A percentile compares a stretch with the other conserved stretches of the same genome.
These are phyloP conservation scores for Phthorimaea operculella DNA, from an alignment of 1,140 invertebrate species.

Conservation along the genomic window DNA sequence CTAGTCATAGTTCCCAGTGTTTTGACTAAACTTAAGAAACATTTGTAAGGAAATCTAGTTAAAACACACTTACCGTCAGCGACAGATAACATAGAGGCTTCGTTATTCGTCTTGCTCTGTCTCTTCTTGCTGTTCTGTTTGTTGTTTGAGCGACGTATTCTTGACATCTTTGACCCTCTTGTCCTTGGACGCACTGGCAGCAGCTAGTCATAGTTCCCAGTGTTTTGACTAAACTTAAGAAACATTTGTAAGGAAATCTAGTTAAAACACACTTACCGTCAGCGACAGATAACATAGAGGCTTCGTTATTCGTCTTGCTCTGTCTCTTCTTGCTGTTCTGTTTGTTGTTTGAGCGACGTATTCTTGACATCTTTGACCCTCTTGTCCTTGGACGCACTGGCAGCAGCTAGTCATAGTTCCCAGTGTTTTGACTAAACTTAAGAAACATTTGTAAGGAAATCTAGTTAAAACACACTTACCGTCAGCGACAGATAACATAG, in stretches of 20 bases:
- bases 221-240: no score
- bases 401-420: no score
- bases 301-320: constrained; percentile 33
- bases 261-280: constrained; percentile 41
- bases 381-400: constrained; percentile 38
- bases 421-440: no score
- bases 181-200: constrained; percentile 69
- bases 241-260: no score
- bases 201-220: no score
- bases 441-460: no score
- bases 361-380: not conserved
- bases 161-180: not conserved
- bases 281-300: constrained; percentile 23
- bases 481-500: no score
- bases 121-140: constrained; percentile 47
- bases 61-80: constrained; percentile 38
- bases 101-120: constrained; percentile 35
- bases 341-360: constrained; percentile 57
- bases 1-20: no score
- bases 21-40: no score
- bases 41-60: no score
- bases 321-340: constrained; percentile 49
- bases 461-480: no score
- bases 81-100: constrained; percentile 25
- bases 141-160: no score